These are phyloP conservation scores for Rhynchonycteris naso DNA, from an alignment of 2,797 vertebrate species.

Conservation along the genomic window DNA sequence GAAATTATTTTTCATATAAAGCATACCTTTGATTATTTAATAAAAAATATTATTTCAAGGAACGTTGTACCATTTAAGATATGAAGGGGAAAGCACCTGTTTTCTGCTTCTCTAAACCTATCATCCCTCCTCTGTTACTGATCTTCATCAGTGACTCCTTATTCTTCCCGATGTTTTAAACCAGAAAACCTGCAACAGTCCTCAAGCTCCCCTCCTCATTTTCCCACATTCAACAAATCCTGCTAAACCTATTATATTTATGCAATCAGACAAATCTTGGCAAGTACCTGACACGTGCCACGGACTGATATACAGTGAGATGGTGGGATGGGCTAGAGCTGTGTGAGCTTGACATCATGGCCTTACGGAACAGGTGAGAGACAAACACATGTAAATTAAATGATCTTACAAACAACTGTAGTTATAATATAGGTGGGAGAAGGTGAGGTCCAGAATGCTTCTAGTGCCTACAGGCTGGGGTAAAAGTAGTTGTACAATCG, in stretches of 20 bases:
- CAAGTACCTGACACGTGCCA: not conserved
- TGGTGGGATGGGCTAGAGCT: not conserved
- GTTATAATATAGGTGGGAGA: not conserved
- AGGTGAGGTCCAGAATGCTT: not conserved
- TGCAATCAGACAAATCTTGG: constrained; percentile 5
- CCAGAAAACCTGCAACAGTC: not conserved
- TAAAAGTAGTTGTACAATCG: not conserved
- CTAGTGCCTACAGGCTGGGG: not conserved
- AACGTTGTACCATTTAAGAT: not conserved
- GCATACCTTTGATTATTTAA: not conserved
- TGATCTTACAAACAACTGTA: not conserved
- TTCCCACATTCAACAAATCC: not conserved
- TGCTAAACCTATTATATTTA: not conserved
- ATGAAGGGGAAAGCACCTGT: not conserved
- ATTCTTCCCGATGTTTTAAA: not conserved
- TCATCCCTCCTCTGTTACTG: not conserved
- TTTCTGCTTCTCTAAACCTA: not conserved
- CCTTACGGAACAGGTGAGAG: not conserved
- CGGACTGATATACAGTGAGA: not conserved
- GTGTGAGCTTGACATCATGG: not conserved
- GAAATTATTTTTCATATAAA: not conserved
- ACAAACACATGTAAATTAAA: not conserved
- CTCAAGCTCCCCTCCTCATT: constrained; percentile 1
- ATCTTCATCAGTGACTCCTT: not conserved
- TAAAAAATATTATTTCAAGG: not conserved